Percentiles rank a stretch among this genome's conserved stretches.
These are phyloP conservation scores for Siniperca chuatsi DNA, from an alignment of 2,113 vertebrate genomes.

Conservation along the genomic window DNA sequence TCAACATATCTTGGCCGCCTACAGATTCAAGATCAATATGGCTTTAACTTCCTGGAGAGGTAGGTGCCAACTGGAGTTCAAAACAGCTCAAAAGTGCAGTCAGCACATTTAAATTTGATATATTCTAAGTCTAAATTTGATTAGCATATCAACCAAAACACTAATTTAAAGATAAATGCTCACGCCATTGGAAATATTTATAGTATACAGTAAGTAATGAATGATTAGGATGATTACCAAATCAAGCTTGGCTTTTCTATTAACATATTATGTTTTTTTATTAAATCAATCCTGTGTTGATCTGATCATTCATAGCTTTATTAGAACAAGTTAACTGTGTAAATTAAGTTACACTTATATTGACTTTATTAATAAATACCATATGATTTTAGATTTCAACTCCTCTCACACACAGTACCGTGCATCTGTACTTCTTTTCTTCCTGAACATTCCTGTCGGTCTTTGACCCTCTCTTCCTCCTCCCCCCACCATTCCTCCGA, in stretches of 20 bases:
- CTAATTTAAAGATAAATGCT: neutral
- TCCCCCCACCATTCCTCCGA: conserved; percentile 20
- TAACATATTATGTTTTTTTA: neutral
- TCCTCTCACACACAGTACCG: neutral
- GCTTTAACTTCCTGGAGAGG: neutral
- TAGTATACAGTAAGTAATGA: neutral
- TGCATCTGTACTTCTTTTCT: conserved; percentile 34
- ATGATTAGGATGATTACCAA: conserved; percentile 27
- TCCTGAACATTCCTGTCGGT: conserved; percentile 45
- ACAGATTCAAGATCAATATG: neutral
- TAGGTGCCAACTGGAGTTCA: neutral
- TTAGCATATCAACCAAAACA: conserved; percentile 10
- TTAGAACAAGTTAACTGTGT: conserved; percentile 12
- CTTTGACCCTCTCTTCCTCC: conserved; percentile 20
- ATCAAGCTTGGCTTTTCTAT: conserved; percentile 4
- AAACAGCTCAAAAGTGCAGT: conserved; percentile 2
- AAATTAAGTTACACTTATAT: neutral
- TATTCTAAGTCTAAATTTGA: neutral
- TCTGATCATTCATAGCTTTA: conserved; percentile 37
- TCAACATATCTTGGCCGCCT: neutral
- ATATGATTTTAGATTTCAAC: neutral
- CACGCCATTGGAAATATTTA: neutral
- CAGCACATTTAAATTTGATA: neutral
- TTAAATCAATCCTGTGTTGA: conserved; percentile 38
- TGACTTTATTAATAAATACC: neutral